Conservation (phyloP, 35 echinoderm and acorn worm genomes). For the Patiria miniata region DNA sequence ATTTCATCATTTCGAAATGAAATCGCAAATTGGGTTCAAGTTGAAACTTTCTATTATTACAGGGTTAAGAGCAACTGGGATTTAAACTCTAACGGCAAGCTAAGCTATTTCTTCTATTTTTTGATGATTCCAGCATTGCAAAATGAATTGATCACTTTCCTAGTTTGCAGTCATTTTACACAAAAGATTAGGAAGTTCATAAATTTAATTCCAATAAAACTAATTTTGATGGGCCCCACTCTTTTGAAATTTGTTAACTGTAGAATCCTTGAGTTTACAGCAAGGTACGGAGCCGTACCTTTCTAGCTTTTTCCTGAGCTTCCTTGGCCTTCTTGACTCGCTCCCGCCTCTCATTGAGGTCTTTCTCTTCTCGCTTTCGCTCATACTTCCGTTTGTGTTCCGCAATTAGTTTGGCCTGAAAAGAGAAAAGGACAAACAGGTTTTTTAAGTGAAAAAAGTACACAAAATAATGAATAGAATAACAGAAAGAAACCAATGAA, state of each 20-base stretch:
- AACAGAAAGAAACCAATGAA: not conserved
- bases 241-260: not conserved
- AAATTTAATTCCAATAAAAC: too few relatives aligned
- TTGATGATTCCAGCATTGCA: too few relatives aligned
- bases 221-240: too few relatives aligned
- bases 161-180: too few relatives aligned
- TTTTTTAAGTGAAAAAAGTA: not conserved
- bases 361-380: conserved; percentile 84
- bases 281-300: conserved; percentile 45
- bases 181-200: too few relatives aligned
- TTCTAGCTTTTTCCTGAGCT: conserved; percentile 90
- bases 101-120: too few relatives aligned
- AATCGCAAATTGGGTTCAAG: too few relatives aligned
- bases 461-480: not conserved
- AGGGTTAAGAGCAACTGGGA: too few relatives aligned
- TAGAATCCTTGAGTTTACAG: not conserved
- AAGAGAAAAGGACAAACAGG: conserved; percentile 25
- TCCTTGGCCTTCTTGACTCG: conserved; percentile 73
- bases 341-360: conserved; percentile 77
- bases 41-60: too few relatives aligned
- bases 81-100: too few relatives aligned
- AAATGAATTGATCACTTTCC: too few relatives aligned
- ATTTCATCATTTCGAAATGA: too few relatives aligned
- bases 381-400: conserved; percentile 93
- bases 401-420: conserved; percentile 76